A percentile compares a stretch with the other conserved stretches of the same genome.
phyloP scores from a whole-genome alignment of 2,888 invertebrate genomes.

The Allacma fusca region DNA sequence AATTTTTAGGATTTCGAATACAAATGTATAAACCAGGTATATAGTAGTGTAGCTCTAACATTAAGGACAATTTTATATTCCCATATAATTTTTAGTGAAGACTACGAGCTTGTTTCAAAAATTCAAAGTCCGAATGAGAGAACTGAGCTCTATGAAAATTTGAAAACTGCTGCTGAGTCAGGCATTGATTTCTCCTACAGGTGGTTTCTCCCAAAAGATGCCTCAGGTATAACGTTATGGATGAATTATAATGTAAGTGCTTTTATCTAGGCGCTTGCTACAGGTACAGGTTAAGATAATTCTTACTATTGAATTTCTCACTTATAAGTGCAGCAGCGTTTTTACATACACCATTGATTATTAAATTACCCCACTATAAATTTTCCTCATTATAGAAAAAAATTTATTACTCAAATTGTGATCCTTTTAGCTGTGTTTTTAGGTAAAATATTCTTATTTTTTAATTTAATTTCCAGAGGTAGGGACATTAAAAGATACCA shows the following conservation, averaged over 20 bases:
- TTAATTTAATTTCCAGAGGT: not conserved
- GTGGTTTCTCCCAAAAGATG: conserved; percentile 79
- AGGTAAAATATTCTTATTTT: not conserved
- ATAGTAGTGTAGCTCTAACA: no score
- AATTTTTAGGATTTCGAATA: not conserved
- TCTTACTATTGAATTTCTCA: no score
- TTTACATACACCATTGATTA: not conserved
- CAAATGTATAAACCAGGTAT: no score
- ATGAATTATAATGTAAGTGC: no score
- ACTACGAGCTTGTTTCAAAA: conserved; percentile 64
- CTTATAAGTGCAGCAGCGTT: no score
- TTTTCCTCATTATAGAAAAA: no score
- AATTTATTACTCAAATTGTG: no score
- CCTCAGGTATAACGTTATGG: no score
- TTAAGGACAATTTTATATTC: not conserved
- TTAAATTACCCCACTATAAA: no score
- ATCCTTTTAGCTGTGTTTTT: no score
- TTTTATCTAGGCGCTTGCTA: no score
- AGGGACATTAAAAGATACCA: conserved; percentile 69
- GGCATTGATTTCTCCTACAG: conserved; percentile 96
- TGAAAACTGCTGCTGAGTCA: conserved; percentile 91
- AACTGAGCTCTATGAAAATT: conserved; percentile 77
- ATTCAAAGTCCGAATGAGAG: conserved; percentile 65
- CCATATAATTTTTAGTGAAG: conserved; percentile 64
- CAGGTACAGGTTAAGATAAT: not conserved